phyloP scores from a whole-genome alignment of 2,888 invertebrate genomes.

The Tolmerus cingulatus region DNA sequence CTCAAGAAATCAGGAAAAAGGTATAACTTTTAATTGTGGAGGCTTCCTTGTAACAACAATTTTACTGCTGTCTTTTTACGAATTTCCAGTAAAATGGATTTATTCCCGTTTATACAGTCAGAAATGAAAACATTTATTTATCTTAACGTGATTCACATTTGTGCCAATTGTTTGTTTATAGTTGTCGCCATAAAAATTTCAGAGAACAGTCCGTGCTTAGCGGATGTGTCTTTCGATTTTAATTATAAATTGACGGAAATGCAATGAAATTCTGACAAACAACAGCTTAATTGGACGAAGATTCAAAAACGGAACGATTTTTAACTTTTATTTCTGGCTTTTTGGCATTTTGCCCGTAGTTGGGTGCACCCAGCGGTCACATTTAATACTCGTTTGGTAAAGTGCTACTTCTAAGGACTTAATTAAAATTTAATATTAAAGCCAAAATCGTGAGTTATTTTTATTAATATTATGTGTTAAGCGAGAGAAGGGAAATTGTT shows the following conservation, averaged over 20 bases:
- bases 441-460: background rate
- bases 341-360: background rate
- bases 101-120: background rate
- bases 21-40: no score
- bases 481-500: background rate
- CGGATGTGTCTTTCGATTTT: constrained; percentile 9
- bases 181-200: background rate
- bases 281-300: constrained; percentile 12
- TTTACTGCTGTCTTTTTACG: no score
- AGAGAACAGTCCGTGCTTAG: background rate
- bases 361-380: background rate
- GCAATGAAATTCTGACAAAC: background rate
- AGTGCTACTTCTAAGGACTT: background rate
- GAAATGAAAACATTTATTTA: background rate
- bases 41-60: no score
- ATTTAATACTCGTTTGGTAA: background rate
- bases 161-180: constrained; percentile 14
- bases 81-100: background rate
- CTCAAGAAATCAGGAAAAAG: no score
- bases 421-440: background rate
- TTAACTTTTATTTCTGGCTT: background rate
- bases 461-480: background rate
- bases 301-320: background rate
- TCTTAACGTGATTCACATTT: background rate
- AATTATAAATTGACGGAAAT: constrained; percentile 10